Evolutionary conservation across 2,888 invertebrate species (phyloP).

Genomic region (Morpho helenor): DNA sequence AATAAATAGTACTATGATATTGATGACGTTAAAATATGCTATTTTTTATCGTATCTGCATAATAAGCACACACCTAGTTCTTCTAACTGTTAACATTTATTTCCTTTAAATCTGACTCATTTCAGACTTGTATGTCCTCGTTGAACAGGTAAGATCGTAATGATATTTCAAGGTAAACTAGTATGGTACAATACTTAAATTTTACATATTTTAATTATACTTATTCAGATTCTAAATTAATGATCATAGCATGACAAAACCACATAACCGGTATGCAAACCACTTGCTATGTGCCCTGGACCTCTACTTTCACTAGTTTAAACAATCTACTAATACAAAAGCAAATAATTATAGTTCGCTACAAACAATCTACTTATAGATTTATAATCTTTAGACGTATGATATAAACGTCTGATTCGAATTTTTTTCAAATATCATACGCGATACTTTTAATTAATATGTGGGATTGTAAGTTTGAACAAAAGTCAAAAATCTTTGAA

Average conservation of each 20-base stretch:
- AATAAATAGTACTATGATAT: too few species aligned
- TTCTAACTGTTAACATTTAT: too few species aligned
- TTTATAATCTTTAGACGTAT: not conserved
- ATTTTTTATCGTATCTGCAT: too few species aligned
- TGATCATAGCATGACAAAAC: conserved; percentile 1
- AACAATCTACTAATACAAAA: conserved; percentile 1
- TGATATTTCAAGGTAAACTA: conserved; percentile 5
- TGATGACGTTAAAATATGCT: too few species aligned
- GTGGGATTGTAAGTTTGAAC: too few species aligned
- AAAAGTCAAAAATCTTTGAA: too few species aligned
- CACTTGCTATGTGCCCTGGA: conserved; percentile 5
- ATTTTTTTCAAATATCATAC: not conserved
- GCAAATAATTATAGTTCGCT: too few species aligned
- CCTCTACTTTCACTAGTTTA: conserved; percentile 11
- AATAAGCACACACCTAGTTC: too few species aligned
- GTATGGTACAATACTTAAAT: not conserved
- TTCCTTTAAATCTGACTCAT: not conserved
- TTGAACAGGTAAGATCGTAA: not conserved
- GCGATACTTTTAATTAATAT: too few species aligned
- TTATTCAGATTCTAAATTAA: not conserved
- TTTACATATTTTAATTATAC: not conserved
- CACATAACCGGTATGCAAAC: conserved; percentile 9
- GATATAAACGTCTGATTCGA: not conserved
- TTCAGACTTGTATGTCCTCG: not conserved
- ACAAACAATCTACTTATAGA: too few species aligned